Evolutionary conservation across 1,140 invertebrate genomes (phyloP).

Genomic region (Colletes gigas): DNA sequence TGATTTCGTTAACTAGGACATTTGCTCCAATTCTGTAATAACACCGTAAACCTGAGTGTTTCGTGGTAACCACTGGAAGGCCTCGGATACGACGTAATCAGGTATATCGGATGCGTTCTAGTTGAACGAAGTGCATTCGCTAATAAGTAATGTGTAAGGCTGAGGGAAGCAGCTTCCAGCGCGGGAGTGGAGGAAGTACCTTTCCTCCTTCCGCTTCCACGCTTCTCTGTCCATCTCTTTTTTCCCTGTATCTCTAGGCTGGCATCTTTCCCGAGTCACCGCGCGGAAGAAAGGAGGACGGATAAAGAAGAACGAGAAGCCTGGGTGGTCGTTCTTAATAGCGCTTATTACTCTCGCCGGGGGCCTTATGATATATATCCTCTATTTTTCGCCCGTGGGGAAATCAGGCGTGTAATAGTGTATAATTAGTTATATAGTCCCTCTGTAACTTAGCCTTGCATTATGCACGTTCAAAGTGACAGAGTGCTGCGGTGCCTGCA

Average conservation of each 20-base stretch:
- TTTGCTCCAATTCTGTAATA: background rate
- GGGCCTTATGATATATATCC: slow-evolving; percentile 76
- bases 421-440: slow-evolving; percentile 79
- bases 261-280: slow-evolving; percentile 26
- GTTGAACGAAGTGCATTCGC: slow-evolving; percentile 75
- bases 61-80: background rate
- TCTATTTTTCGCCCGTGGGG: slow-evolving; percentile 80
- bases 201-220: slow-evolving; percentile 13
- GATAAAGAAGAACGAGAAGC: slow-evolving; percentile 20
- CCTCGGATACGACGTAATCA: slow-evolving; percentile 14
- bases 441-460: slow-evolving; percentile 76
- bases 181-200: slow-evolving; percentile 28
- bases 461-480: slow-evolving; percentile 79
- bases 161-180: slow-evolving; percentile 18
- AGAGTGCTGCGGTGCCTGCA: slow-evolving; percentile 63
- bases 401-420: slow-evolving; percentile 79
- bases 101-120: slow-evolving; percentile 71
- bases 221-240: slow-evolving; percentile 13
- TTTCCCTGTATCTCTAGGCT: slow-evolving; percentile 41
- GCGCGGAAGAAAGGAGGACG: slow-evolving; percentile 7
- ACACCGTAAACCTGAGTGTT: slow-evolving; percentile 5
- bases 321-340: slow-evolving; percentile 75
- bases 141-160: slow-evolving; percentile 75
- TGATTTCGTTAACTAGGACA: background rate
- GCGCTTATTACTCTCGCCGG: slow-evolving; percentile 78